These are phyloP conservation scores for Gasterosteus nipponicus DNA, from an alignment of 2,113 vertebrate genomes.

Conservation along the genomic window DNA sequence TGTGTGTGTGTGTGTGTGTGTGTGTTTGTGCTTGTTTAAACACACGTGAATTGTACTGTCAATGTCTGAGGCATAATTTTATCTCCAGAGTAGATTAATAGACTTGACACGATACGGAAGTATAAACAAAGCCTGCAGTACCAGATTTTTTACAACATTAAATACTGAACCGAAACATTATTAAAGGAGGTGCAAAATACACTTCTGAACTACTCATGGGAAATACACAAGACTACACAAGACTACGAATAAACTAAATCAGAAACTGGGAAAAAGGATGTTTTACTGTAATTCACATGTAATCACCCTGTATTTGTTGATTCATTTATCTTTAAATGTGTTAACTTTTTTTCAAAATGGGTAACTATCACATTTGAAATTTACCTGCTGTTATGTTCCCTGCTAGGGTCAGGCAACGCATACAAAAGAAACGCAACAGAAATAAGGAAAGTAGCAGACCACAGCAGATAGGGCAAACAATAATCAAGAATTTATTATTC, in stretches of 20 bases:
- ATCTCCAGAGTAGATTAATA: slow-evolving; percentile 36
- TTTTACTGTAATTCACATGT: background rate
- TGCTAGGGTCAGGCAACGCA: too few relatives aligned
- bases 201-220: background rate
- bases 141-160: slow-evolving; percentile 9
- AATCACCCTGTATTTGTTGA: background rate
- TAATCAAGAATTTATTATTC: too few relatives aligned
- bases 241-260: background rate
- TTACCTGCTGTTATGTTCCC: too few relatives aligned
- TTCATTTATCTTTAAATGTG: background rate
- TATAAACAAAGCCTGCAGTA: slow-evolving; percentile 26
- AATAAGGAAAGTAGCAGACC: too few relatives aligned
- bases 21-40: background rate
- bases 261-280: background rate
- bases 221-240: background rate
- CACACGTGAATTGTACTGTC: slow-evolving; percentile 3
- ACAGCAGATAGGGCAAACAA: too few relatives aligned
- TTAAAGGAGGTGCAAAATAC: background rate
- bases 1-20: slow-evolving; percentile 7
- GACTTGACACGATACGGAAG: slow-evolving; percentile 7
- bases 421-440: too few relatives aligned
- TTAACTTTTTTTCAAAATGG: background rate
- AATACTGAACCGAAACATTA: slow-evolving; percentile 2
- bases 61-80: slow-evolving; percentile 11
- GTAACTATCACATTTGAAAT: background rate